Conservation (phyloP, 2,888 invertebrate species). For the Amphipyra berbera region DNA sequence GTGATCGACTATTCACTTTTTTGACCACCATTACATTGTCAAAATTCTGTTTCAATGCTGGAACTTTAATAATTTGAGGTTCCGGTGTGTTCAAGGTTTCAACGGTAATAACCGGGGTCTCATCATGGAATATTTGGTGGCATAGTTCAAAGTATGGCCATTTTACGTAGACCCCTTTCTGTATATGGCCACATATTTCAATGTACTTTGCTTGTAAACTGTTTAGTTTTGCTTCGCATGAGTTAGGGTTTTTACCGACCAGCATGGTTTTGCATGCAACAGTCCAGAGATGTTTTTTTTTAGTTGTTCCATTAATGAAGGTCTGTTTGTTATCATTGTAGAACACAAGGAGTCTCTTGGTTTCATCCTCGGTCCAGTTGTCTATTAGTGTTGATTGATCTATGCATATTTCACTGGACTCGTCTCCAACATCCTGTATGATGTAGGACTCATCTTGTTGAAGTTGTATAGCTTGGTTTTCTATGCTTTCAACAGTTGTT, state of each 20-base stretch:
- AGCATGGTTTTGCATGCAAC: slow-evolving; percentile 84
- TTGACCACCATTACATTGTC: slow-evolving; percentile 67
- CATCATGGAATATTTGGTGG: slow-evolving; percentile 80
- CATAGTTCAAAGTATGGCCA: slow-evolving; percentile 78
- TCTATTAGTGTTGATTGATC: slow-evolving; percentile 29
- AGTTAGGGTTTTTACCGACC: slow-evolving; percentile 68
- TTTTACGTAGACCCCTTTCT: slow-evolving; percentile 66
- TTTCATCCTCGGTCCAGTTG: slow-evolving; percentile 78
- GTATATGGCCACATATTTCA: slow-evolving; percentile 65
- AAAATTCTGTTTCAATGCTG: slow-evolving; percentile 30
- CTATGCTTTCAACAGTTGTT: slow-evolving; percentile 69
- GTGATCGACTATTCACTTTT: slow-evolving; percentile 56
- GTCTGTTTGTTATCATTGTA: slow-evolving; percentile 83
- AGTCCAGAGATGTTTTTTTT: slow-evolving; percentile 79
- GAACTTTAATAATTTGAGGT: slow-evolving; percentile 41
- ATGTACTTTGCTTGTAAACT: slow-evolving; percentile 73
- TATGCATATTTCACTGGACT: slow-evolving; percentile 29
- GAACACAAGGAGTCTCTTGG: slow-evolving; percentile 77
- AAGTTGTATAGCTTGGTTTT: slow-evolving; percentile 63
- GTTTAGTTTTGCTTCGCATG: slow-evolving; percentile 75
- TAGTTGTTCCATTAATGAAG: slow-evolving; percentile 72
- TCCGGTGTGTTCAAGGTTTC: slow-evolving; percentile 38
- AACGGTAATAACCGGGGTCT: slow-evolving; percentile 46
- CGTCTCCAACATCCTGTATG: slow-evolving; percentile 58
- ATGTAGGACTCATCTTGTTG: slow-evolving; percentile 64